Evolutionary conservation across 2,888 invertebrate genomes (phyloP).

Genomic region (Theodoxus fluviatilis): DNA sequence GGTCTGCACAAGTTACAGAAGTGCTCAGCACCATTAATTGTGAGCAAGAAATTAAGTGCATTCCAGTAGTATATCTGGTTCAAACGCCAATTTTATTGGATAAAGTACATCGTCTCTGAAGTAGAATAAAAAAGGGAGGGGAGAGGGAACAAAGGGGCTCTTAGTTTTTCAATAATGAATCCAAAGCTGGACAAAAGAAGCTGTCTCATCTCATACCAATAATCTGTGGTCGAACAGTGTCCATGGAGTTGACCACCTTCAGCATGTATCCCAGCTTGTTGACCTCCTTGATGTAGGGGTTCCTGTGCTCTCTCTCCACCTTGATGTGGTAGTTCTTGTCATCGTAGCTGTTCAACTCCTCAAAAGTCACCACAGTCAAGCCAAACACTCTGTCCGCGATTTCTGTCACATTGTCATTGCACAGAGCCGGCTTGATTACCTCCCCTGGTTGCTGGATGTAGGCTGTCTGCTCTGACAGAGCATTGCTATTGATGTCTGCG

Average conservation of each 20-base stretch:
- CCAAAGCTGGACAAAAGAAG: too few species aligned
- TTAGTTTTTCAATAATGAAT: too few species aligned
- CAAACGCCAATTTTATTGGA: too few species aligned
- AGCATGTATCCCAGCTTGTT: slow-evolving; percentile 69
- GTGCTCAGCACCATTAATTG: too few species aligned
- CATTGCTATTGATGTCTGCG: too few species aligned
- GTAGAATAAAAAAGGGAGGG: too few species aligned
- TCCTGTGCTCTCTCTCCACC: slow-evolving; percentile 65
- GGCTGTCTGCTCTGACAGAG: too few species aligned
- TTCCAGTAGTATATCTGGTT: too few species aligned
- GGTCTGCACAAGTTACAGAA: too few species aligned
- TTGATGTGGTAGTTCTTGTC: slow-evolving; percentile 78
- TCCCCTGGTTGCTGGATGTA: slow-evolving; percentile 28
- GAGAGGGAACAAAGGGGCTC: too few species aligned
- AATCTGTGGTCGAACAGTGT: slow-evolving; percentile 3
- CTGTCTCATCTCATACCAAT: slow-evolving; percentile 1
- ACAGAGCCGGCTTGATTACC: slow-evolving; percentile 29
- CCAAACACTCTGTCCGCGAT: slow-evolving; percentile 68
- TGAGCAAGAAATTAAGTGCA: too few species aligned
- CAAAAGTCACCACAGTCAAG: slow-evolving; percentile 70
- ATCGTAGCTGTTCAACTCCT: slow-evolving; percentile 78
- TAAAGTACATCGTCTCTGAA: too few species aligned
- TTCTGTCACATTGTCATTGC: slow-evolving; percentile 22
- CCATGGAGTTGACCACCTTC: slow-evolving; percentile 20
- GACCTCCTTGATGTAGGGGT: slow-evolving; percentile 39